A percentile compares a stretch with the other conserved stretches of the same genome.
phyloP scores from a whole-genome alignment of 2,113 vertebrate genomes.

The Arenaria interpres region DNA sequence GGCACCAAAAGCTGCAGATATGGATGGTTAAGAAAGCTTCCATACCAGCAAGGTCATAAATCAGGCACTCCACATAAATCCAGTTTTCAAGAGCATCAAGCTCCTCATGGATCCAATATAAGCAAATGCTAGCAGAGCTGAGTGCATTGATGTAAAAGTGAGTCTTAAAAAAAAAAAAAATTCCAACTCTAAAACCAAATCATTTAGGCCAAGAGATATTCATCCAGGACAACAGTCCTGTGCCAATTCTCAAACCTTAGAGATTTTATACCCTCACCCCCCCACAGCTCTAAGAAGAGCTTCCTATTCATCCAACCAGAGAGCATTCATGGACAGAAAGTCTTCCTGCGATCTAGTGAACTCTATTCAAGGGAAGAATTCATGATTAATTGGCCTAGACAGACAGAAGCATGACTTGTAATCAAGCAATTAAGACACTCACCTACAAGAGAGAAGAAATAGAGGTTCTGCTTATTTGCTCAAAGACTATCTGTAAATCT shows the following conservation, averaged over 20 bases:
- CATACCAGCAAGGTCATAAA: neutral
- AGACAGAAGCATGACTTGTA: neutral
- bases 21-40: neutral
- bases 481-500: neutral
- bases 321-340: neutral
- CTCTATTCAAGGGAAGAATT: neutral
- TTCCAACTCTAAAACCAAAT: neutral
- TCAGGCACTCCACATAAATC: neutral
- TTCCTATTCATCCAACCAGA: neutral
- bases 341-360: neutral
- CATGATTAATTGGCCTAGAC: neutral
- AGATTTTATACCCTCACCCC: neutral
- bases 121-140: neutral
- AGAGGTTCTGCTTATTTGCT: neutral
- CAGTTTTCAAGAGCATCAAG: neutral
- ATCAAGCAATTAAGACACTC: neutral
- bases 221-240: neutral
- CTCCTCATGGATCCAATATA: neutral
- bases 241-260: neutral
- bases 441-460: neutral
- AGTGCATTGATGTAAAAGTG: neutral
- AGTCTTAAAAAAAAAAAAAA: neutral
- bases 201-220: neutral
- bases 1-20: neutral
- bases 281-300: neutral